A percentile compares a stretch with the other conserved stretches of the same genome.
Conservation (phyloP, 2,888 invertebrate species). For the Oxytorus armatus region DNA sequence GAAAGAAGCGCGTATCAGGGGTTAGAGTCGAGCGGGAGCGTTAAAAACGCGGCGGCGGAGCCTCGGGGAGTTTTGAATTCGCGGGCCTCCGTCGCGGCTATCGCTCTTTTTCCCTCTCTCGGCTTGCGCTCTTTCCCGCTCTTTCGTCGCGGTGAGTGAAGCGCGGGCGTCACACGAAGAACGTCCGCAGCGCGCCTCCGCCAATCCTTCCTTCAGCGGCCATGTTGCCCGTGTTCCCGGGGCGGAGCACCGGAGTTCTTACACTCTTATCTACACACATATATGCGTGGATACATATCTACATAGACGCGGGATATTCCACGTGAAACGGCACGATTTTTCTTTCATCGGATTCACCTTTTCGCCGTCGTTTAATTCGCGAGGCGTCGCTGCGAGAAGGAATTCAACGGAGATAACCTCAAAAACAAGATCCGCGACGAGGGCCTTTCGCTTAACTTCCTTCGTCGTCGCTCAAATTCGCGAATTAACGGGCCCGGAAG, state of each 20-base stretch:
- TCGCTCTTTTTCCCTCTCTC: too few species aligned
- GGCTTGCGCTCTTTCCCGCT: conserved; percentile 11
- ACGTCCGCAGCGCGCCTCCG: conserved; percentile 85
- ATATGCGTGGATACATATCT: conserved; percentile 17
- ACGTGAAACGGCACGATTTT: too few species aligned
- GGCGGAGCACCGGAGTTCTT: conserved; percentile 86
- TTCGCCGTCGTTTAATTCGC: too few species aligned
- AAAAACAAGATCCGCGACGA: too few species aligned
- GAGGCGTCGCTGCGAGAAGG: too few species aligned
- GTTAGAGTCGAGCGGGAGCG: too few species aligned
- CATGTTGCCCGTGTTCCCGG: conserved; percentile 87
- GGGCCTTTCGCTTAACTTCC: too few species aligned
- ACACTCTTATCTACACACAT: conserved; percentile 40
- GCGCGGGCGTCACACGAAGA: conserved; percentile 82
- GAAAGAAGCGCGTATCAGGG: not conserved
- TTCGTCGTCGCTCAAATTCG: too few species aligned
- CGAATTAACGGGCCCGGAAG: too few species aligned
- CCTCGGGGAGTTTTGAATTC: conserved; percentile 59
- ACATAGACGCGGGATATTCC: too few species aligned
- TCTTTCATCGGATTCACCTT: too few species aligned
- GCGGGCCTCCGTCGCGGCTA: conserved; percentile 49
- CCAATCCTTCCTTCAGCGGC: conserved; percentile 88
- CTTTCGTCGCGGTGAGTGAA: conserved; percentile 78
- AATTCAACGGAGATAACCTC: too few species aligned
- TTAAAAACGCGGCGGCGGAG: conserved; percentile 68